These are phyloP conservation scores for Amblyjoppa fuscipennis DNA, from an alignment of 2,888 invertebrate species.

Conservation along the genomic window DNA sequence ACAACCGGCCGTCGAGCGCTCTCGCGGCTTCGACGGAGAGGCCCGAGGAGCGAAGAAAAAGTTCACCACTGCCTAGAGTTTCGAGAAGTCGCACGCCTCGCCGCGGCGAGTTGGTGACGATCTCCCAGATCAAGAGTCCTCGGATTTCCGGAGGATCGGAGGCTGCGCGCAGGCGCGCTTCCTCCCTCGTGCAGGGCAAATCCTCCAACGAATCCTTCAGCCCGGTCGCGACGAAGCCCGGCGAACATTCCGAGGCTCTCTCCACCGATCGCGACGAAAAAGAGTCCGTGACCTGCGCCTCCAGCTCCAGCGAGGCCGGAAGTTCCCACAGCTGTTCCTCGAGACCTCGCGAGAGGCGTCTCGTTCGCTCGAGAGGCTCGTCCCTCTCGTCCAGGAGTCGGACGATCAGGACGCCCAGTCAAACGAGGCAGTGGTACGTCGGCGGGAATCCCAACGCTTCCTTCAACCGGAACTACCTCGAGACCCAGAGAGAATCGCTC, in stretches of 20 bases:
- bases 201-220: slow-evolving; percentile 54
- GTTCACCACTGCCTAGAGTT: background rate
- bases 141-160: slow-evolving; percentile 7
- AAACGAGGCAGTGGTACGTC: slow-evolving; percentile 55
- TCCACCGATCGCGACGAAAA: slow-evolving; percentile 64
- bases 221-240: slow-evolving; percentile 13
- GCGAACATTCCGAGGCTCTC: slow-evolving; percentile 39
- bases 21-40: background rate
- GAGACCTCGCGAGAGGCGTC: slow-evolving; percentile 62
- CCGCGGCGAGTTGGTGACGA: background rate
- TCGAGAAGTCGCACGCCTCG: slow-evolving; percentile 36
- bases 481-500: slow-evolving; percentile 13
- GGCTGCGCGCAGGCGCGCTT: slow-evolving; percentile 21
- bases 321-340: slow-evolving; percentile 69
- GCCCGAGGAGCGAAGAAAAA: background rate
- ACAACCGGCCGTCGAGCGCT: background rate
- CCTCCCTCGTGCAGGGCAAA: slow-evolving; percentile 39
- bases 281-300: slow-evolving; percentile 68
- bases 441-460: slow-evolving; percentile 48
- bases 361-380: slow-evolving; percentile 67
- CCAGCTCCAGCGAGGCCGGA: slow-evolving; percentile 73
- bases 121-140: slow-evolving; percentile 6
- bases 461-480: slow-evolving; percentile 61
- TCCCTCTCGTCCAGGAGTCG: slow-evolving; percentile 65
- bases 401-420: slow-evolving; percentile 43